Evolutionary conservation across 1,140 invertebrate species (phyloP).

Genomic region (Cydia fagiglandana): DNA sequence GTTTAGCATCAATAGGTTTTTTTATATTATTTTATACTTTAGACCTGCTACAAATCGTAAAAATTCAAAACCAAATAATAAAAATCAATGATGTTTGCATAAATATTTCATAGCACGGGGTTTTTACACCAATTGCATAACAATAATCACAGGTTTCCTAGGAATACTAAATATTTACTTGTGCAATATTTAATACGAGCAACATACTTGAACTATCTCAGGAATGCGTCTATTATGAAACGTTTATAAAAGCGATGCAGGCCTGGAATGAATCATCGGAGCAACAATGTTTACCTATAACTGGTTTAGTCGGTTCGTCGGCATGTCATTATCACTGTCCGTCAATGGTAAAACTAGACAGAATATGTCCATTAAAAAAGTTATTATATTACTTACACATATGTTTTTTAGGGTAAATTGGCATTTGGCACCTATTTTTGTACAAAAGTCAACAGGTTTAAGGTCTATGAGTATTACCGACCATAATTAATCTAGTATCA

Average conservation of each 20-base stretch:
- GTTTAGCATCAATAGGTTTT: not conserved
- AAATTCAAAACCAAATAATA: not conserved
- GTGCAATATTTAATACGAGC: conserved; percentile 3
- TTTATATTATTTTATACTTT: not conserved
- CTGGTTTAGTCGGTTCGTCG: conserved; percentile 23
- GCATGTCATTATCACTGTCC: conserved; percentile 6
- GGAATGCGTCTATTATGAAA: conserved; percentile 30
- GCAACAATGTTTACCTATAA: conserved; percentile 30
- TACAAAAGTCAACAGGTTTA: too few relatives aligned
- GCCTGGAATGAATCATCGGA: conserved; percentile 17
- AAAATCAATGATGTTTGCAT: conserved; percentile 1
- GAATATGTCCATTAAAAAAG: not conserved
- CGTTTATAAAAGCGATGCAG: conserved; percentile 27
- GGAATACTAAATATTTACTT: conserved; percentile 12
- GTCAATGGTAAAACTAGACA: conserved; percentile 15
- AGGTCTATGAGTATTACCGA: too few relatives aligned
- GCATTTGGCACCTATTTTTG: too few relatives aligned
- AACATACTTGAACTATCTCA: conserved; percentile 26
- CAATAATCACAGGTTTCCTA: not conserved
- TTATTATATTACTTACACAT: not conserved
- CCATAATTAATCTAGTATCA: too few relatives aligned
- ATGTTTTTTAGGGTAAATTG: too few relatives aligned
- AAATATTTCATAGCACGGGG: not conserved
- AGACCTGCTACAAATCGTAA: too few relatives aligned
- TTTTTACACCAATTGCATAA: conserved; percentile 24